Evolutionary conservation across 2,113 vertebrate genomes (phyloP), one percentile per base, ranked within the genome.

Genomic region (Barbus barbus): DNA sequence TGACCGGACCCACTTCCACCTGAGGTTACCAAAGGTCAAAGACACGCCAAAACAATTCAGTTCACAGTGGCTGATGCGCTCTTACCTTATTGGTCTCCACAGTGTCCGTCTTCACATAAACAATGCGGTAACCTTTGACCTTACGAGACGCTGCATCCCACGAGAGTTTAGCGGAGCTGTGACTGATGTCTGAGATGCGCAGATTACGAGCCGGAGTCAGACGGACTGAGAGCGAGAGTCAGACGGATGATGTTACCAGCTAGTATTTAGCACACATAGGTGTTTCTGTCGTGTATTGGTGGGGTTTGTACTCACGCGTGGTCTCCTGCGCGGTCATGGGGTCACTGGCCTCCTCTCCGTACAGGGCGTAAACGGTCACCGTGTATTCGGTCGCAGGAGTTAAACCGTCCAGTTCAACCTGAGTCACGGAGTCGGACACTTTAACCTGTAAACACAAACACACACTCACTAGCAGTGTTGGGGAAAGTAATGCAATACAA

Each of bases 271-370:
- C 20, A 22, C 20, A 22, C 20, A 22, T 3, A n/a, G 3, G 20
- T 9, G 53, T n/a, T 58, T n/a, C 53, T 58, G 22, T 58, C 1
- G 53, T 3, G 38, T 41, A 9, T 41, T 9, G n/a, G n/a, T 58
- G 53, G 53, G 53, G 22, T n/a, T 58, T 9, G 28, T 20, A 93
- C 97, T 89, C 91, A 99, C 98, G 12, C 85, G 98, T 99, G 53
- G 96, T 99, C 93, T 97, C 95, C 91, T 99, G 98, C 81, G 94
- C 95, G 74, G 97, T 98, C 85, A 96, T 95, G 13, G 98, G 98
- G 90, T 99, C 98, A 7, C 98, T 99, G 90, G 98, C 97, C 89
- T 99, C 98, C 87, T 99, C 97, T 83, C 97, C 98, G 48, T 97
- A 98, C 97, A 99, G 94, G 65, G 96, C 97, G 41, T 99, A 99